phyloP scores from a whole-genome alignment of 1,140 invertebrate species.

The Whitmania pigra region DNA sequence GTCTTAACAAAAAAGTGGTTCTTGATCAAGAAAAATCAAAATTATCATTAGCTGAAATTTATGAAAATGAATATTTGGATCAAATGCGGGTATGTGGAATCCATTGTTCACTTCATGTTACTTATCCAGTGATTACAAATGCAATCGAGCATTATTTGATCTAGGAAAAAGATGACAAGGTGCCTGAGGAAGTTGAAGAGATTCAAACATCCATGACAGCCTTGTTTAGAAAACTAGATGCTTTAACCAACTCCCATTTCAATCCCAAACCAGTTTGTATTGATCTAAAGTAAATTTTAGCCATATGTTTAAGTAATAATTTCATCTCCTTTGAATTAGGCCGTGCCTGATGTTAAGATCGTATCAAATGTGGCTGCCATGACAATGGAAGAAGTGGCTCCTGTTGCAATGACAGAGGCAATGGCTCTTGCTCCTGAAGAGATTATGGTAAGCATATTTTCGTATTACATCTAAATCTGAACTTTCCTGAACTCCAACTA shows the following conservation, averaged over 20 bases:
- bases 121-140: not conserved
- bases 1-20: conserved; percentile 77
- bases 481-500: too few relatives aligned
- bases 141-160: not conserved
- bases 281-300: not conserved
- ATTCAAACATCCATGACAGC: conserved; percentile 62
- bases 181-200: conserved; percentile 54
- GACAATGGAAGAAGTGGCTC: conserved; percentile 87
- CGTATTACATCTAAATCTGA: too few relatives aligned
- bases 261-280: conserved; percentile 65
- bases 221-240: conserved; percentile 76
- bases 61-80: conserved; percentile 77
- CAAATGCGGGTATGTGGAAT: conserved; percentile 53
- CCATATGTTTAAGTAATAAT: not conserved
- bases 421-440: conserved; percentile 84
- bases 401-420: conserved; percentile 67
- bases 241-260: conserved; percentile 82
- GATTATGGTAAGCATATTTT: conserved; percentile 53
- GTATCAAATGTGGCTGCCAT: conserved; percentile 80
- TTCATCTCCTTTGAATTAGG: conserved; percentile 40
- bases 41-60: conserved; percentile 80
- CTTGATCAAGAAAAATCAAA: conserved; percentile 92
- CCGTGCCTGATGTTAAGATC: conserved; percentile 73
- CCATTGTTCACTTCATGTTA: conserved; percentile 33
- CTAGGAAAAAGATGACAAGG: conserved; percentile 48